phyloP scores from a whole-genome alignment of 2,797 vertebrate genomes.

The Schizopygopsis malacanthus region DNA sequence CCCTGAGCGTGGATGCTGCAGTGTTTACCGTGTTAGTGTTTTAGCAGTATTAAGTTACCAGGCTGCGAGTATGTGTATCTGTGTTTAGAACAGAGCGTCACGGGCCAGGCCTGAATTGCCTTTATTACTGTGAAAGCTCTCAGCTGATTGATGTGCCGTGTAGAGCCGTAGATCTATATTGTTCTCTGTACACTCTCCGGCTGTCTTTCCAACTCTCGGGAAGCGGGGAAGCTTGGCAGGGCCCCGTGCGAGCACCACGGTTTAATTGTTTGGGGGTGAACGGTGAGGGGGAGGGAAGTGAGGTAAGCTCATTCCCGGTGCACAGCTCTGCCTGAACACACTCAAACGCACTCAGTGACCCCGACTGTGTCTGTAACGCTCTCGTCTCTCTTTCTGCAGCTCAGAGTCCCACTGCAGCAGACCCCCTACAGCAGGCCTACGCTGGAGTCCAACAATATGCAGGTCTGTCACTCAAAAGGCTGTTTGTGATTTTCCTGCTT shows the following conservation, averaged over 20 bases:
- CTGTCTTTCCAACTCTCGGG: conserved; percentile 49
- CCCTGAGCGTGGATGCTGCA: background rate
- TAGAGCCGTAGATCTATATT: conserved; percentile 60
- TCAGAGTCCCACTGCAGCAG: conserved; percentile 97
- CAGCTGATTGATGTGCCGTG: conserved; percentile 59
- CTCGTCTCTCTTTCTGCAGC: conserved; percentile 76
- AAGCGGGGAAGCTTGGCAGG: conserved; percentile 56
- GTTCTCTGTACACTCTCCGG: conserved; percentile 49
- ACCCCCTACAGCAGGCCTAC: conserved; percentile 98
- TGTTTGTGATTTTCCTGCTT: conserved; percentile 33
- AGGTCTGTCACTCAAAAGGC: conserved; percentile 84
- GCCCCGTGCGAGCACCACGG: conserved; percentile 44
- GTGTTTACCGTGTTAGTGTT: conserved; percentile 8
- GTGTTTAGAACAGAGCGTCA: conserved; percentile 20
- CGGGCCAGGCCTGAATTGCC: conserved; percentile 5
- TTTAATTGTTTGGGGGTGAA: conserved; percentile 61
- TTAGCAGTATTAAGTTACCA: background rate
- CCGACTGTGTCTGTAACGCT: conserved; percentile 55
- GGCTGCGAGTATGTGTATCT: conserved; percentile 19
- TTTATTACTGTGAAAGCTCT: conserved; percentile 56
- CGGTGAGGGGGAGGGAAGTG: conserved; percentile 45
- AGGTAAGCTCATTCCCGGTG: conserved; percentile 53
- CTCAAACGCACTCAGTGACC: conserved; percentile 30
- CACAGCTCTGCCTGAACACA: conserved; percentile 41
- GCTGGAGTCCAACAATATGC: conserved; percentile 99